Percentiles rank a stretch among this genome's conserved stretches.
These are phyloP conservation scores for Glyptemys insculpta DNA, from an alignment of 2,797 vertebrate species.

Conservation along the genomic window DNA sequence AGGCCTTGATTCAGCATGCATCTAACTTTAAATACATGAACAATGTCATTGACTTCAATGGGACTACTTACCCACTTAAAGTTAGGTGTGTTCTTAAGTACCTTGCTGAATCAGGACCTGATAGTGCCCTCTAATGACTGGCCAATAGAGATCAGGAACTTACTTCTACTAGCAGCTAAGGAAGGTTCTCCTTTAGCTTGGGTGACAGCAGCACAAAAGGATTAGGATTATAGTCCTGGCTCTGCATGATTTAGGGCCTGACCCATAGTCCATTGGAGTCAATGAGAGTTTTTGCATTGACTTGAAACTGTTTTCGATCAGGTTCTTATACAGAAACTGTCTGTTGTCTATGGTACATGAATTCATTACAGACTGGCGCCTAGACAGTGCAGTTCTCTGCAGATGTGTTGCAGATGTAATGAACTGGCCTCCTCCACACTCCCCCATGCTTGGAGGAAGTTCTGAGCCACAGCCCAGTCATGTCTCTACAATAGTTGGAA, in stretches of 20 bases:
- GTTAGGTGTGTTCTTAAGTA: background rate
- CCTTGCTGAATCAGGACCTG: background rate
- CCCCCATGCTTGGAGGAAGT: background rate
- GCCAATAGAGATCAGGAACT: background rate
- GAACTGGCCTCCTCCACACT: background rate
- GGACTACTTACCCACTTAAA: background rate
- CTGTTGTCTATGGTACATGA: background rate
- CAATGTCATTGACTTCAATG: background rate
- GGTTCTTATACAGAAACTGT: slow-evolving; percentile 16
- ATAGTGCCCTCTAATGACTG: background rate
- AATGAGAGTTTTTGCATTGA: slow-evolving; percentile 29
- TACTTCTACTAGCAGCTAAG: background rate
- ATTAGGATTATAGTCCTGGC: slow-evolving; percentile 29
- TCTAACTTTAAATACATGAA: background rate
- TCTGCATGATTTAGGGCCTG: slow-evolving; percentile 35
- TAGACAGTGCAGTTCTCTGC: background rate
- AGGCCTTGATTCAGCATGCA: background rate
- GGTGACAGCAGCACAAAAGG: slow-evolving; percentile 29
- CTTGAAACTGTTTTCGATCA: slow-evolving; percentile 32
- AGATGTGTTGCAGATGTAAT: slow-evolving; percentile 27
- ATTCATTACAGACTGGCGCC: background rate
- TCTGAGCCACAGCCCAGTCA: background rate
- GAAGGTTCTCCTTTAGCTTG: slow-evolving; percentile 1
- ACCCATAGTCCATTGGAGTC: slow-evolving; percentile 18
- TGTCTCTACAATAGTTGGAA: background rate